Conservation (phyloP, 1,140 invertebrate genomes). For the Oncopodura yosiiana region DNA sequence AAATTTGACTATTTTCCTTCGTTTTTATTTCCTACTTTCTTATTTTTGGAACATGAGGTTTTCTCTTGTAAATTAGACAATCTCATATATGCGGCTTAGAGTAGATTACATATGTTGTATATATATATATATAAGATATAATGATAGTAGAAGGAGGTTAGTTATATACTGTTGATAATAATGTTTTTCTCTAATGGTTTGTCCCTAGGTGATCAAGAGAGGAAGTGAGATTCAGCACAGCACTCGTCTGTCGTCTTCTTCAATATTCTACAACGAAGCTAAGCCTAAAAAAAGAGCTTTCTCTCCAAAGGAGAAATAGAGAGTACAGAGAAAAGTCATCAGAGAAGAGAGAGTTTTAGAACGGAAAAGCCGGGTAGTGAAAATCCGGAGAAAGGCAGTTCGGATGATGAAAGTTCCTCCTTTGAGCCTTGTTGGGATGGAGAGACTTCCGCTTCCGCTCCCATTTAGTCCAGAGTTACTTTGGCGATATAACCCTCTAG, state of each 20-base stretch:
- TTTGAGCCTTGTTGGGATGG: constrained; percentile 43
- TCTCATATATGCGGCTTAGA: too few species aligned
- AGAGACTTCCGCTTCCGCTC: constrained; percentile 52
- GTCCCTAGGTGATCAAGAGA: constrained; percentile 21
- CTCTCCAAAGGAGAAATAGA: too few species aligned
- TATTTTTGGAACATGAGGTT: neutral
- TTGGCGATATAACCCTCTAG: constrained; percentile 66
- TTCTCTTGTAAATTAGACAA: too few species aligned
- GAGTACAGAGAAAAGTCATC: too few species aligned
- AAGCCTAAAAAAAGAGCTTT: too few species aligned
- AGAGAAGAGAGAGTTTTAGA: too few species aligned
- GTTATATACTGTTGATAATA: constrained; percentile 5
- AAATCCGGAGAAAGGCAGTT: constrained; percentile 29
- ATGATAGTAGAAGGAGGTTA: neutral
- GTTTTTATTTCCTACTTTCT: neutral
- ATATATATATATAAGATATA: too few species aligned
- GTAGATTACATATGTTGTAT: too few species aligned
- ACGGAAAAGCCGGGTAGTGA: too few species aligned
- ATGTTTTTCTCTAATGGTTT: constrained; percentile 24
- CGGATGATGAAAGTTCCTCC: constrained; percentile 41
- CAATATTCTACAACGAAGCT: too few species aligned
- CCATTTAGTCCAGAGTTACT: constrained; percentile 66
- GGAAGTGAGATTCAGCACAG: neutral
- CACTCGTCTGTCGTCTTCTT: too few species aligned
- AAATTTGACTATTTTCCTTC: too few species aligned